Evolutionary conservation across 2,888 invertebrate genomes (phyloP).

Genomic region (Oligia strigilis): DNA sequence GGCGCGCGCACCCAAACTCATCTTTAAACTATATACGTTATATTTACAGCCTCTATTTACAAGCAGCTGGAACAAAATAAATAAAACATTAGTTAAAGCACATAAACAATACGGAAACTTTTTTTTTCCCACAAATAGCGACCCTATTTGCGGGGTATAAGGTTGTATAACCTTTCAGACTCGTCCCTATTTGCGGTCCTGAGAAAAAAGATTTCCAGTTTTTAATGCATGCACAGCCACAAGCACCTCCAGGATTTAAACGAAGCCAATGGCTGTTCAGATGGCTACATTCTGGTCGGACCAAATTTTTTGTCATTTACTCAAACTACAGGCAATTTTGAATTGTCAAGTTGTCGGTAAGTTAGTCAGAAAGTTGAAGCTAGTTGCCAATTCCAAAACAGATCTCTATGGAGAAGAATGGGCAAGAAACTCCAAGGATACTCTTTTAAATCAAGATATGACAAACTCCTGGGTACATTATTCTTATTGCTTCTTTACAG

Average conservation of each 20-base stretch:
- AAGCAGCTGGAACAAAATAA: conserved; percentile 91
- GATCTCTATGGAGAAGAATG: neutral
- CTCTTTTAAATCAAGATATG: neutral
- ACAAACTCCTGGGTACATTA: neutral
- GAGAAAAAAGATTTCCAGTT: neutral
- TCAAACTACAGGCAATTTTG: neutral
- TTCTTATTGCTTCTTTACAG: too few species aligned
- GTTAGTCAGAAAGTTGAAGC: neutral
- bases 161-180: neutral
- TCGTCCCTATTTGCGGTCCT: too few species aligned
- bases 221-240: neutral
- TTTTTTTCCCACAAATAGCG: neutral
- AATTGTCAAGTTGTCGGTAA: neutral
- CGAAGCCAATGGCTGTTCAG: neutral
- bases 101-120: neutral
- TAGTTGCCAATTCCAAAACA: neutral
- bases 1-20: conserved; percentile 93
- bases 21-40: conserved; percentile 91
- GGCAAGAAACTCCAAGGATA: neutral
- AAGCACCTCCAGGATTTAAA: neutral
- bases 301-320: neutral
- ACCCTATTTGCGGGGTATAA: too few species aligned
- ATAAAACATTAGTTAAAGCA: conserved; percentile 6
- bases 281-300: neutral
- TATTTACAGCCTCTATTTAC: conserved; percentile 96